Base-by-base conservation (phyloP, 2,888 invertebrate genomes). In the Blomia tropicalis region DNA sequence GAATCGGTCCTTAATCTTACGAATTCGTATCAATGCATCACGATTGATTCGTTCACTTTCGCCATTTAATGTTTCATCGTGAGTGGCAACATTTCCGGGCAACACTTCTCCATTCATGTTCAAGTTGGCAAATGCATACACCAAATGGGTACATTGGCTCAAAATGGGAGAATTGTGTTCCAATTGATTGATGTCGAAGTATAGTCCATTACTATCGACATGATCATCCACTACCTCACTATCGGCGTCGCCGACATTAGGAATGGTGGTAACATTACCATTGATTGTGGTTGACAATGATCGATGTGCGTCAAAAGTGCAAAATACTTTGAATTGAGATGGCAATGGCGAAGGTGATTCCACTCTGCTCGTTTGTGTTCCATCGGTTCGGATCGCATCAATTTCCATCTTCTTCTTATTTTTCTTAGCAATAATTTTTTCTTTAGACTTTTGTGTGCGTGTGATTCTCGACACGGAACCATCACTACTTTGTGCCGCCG, bases 91-190 rank as follows among this genome's bases (percentile, higher is more conserved):
- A 11, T n/a, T 22, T 22, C 59, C 53, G n/a, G 47, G 23, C n/a
- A 62, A 22, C 22, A 63, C 14, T 19, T 29, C 60, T 22, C 51
- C 60, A 22, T 44, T 31, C 5, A 43, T 23, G 31, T 59, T 23
- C 3, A 63, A n/a, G 27, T 23, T 43, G 41, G 60, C 60, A 58
- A 59, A 60, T 22, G 60, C 32, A 43, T 60, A 63, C 17, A 63
- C 58, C 7, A 63, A 1, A 43, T 63, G 59, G 14, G 59, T 51
- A 29, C 63, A 63, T 5, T 31, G 32, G 17, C 22, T n/a, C 2
- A 59, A 25, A 53, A 53, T 27, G 2, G 29, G 3, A 14, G 56
- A 31, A 56, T 56, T 56, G 14, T 56, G 25, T 36, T 56, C 56
- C 56, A 56, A 25, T 36, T 56, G 56, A 56, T 56, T n/a, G 19